These are phyloP conservation scores for Sphyrna mokarran DNA, from an alignment of 2,113 vertebrate species.

Conservation along the genomic window DNA sequence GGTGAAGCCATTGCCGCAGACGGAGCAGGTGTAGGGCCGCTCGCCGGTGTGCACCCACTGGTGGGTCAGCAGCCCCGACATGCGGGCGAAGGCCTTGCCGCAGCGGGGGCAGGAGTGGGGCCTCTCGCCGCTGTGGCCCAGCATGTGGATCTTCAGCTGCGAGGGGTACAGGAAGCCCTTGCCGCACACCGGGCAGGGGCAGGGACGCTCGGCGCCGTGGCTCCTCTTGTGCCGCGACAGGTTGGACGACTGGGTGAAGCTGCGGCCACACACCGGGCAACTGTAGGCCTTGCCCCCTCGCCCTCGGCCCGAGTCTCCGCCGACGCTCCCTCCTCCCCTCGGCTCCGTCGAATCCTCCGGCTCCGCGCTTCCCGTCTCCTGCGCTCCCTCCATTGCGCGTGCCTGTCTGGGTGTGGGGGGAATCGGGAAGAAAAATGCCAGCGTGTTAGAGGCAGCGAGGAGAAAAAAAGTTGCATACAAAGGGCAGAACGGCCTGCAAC, in stretches of 20 bases:
- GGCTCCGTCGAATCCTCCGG: no score
- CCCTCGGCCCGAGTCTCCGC: no score
- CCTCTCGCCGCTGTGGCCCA: neutral
- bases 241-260: neutral
- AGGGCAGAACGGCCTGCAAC: no score
- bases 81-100: neutral
- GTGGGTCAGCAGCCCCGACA: neutral
- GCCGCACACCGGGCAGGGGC: neutral
- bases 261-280: no score
- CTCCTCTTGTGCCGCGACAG: neutral
- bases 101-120: neutral
- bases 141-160: neutral
- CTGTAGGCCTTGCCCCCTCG: neutral
- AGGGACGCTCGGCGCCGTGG: neutral
- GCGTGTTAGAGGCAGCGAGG: no score
- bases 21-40: neutral
- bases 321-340: no score
- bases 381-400: no score
- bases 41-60: neutral
- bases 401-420: no score
- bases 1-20: constrained; percentile 18
- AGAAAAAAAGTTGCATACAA: no score
- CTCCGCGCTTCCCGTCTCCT: no score
- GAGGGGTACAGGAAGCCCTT: neutral
- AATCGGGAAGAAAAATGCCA: no score